phyloP scores from a whole-genome alignment of 2,888 invertebrate genomes.

The Epinotia nisella region DNA sequence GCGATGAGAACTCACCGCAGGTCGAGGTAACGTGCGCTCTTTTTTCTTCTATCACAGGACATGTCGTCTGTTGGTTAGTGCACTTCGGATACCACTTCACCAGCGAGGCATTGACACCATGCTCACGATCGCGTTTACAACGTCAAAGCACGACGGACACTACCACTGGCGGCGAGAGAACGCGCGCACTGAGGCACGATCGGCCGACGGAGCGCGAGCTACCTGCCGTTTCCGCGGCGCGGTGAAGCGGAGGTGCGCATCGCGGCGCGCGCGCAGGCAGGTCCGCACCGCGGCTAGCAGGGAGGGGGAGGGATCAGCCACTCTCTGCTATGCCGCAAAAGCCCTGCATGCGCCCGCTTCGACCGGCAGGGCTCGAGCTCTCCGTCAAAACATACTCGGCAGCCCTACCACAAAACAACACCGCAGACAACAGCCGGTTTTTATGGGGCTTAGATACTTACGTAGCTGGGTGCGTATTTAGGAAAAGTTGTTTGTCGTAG shows the following conservation, averaged over 20 bases:
- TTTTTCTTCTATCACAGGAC: conserved; percentile 83
- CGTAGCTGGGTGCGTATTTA: conserved; percentile 21
- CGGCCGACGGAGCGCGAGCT: conserved; percentile 69
- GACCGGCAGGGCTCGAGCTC: conserved; percentile 46
- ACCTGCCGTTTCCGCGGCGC: conserved; percentile 79
- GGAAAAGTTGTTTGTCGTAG: conserved; percentile 20
- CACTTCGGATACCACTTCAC: conserved; percentile 78
- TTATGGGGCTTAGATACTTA: conserved; percentile 32
- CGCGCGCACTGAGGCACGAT: conserved; percentile 79
- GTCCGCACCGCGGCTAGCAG: conserved; percentile 61
- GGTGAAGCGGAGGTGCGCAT: conserved; percentile 81
- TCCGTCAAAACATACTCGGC: conserved; percentile 63
- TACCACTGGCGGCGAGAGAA: conserved; percentile 82
- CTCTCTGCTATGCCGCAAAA: conserved; percentile 56
- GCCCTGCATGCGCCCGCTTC: conserved; percentile 51
- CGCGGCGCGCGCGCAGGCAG: conserved; percentile 76
- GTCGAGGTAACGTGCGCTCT: conserved; percentile 81
- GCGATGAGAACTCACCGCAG: conserved; percentile 80
- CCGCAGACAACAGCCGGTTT: conserved; percentile 42
- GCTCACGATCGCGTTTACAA: conserved; percentile 69
- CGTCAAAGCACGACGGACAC: conserved; percentile 79
- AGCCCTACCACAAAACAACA: conserved; percentile 46
- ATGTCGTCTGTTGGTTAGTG: conserved; percentile 73
- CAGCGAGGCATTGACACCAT: conserved; percentile 73
- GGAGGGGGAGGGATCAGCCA: conserved; percentile 54